phyloP scores from a whole-genome alignment of 2,888 invertebrate genomes.

The Iphiclides podalirius region DNA sequence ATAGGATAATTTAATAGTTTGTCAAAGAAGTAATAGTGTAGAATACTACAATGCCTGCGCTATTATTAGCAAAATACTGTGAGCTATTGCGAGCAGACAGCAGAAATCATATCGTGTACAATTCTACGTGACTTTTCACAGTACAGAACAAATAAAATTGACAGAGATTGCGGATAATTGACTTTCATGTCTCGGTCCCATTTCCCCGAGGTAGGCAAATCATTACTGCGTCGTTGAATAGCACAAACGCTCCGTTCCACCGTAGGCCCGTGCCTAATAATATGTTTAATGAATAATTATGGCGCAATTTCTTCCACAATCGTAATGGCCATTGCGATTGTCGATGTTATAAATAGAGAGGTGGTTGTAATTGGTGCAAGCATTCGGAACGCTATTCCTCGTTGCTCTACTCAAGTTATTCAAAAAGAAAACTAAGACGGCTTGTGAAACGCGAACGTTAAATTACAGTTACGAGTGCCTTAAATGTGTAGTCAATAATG shows the following conservation, averaged over 20 bases:
- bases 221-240: constrained; percentile 45
- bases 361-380: constrained; percentile 6
- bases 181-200: constrained; percentile 52
- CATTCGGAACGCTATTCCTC: background rate
- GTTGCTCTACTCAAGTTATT: background rate
- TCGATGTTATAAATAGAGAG: constrained; percentile 12
- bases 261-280: constrained; percentile 24
- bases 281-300: constrained; percentile 27
- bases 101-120: constrained; percentile 1
- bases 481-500: background rate
- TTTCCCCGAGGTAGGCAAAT: constrained; percentile 46
- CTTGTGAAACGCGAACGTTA: background rate
- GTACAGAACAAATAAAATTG: constrained; percentile 46
- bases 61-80: too few relatives aligned
- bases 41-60: too few relatives aligned
- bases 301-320: constrained; percentile 23
- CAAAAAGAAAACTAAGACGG: background rate
- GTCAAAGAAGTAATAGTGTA: too few relatives aligned
- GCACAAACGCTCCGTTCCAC: constrained; percentile 26
- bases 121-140: constrained; percentile 21
- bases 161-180: constrained; percentile 56
- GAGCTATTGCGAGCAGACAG: constrained; percentile 7
- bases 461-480: background rate
- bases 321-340: constrained; percentile 16
- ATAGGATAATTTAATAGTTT: too few relatives aligned